Base-by-base conservation (phyloP, 2,113 vertebrate genomes). In the Guaruba guarouba region DNA sequence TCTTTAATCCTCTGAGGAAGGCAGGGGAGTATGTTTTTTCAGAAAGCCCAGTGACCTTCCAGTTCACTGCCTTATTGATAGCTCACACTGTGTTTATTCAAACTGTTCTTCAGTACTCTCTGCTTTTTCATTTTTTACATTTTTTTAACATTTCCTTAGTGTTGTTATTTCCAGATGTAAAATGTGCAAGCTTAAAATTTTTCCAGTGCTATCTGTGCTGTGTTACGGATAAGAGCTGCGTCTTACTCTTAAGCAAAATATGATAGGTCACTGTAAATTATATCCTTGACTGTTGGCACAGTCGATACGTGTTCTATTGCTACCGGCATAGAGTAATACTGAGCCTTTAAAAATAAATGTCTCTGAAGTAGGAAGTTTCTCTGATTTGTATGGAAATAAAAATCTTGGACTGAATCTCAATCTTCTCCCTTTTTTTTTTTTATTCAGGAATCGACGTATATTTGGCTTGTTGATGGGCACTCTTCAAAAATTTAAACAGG, bases 401-500 rank as follows among this genome's bases (percentile, higher is more conserved):
- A 88, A 19, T 44, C 13, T 17, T 71, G 55, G 82, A 80, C 35
- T 79, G 33, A 89, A 46, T 88, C 52, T 93, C 61, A 64, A 37
- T n/a, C 46, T 83, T 66, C 9, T 63, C 87, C 91, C 70, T 29
- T 86, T 80, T n/a, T 59, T 83, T 86, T 11, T 51, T 48, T 75
- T 76, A 31, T 83, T 87, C 95, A 99, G 99, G 98, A 99, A 99
- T 98, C 99, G 99, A 96, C 99, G 99, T 95, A 99, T 99, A 99
- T 99, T 99, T 97, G 99, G 99, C 98, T 98, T 99, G 98, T 98
- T 99, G 97, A 99, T 99, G 99, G 99, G 99, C 96, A 99, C 99
- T 20, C 98, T 99, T 94, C 99, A 99, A 37, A 99, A 99, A 96
- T 99, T 99, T 96, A 99, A 99, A 94, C 99, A 99, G 96, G 99